Conservation (phyloP, 2,797 vertebrate species). For the Dicrostonyx torquatus region DNA sequence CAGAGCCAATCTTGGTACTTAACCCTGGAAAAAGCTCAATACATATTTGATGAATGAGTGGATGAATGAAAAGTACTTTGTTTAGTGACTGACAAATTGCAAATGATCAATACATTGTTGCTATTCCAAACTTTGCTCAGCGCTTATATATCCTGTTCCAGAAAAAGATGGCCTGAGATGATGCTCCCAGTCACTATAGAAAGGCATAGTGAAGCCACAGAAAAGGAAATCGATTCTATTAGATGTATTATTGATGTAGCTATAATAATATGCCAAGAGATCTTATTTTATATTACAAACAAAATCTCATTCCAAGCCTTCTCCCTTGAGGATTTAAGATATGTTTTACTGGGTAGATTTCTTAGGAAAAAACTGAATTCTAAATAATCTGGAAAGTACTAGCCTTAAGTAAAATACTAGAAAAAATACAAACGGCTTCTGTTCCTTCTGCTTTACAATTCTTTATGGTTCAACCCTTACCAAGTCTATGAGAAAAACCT, state of each 20-base stretch:
- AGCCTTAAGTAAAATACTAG: background rate
- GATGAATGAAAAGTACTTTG: conserved; percentile 37
- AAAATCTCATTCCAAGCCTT: background rate
- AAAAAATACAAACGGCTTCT: too few relatives aligned
- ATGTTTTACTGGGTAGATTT: background rate
- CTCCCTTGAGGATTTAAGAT: background rate
- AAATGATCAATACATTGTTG: conserved; percentile 36
- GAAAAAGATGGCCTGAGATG: conserved; percentile 44
- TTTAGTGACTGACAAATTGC: background rate
- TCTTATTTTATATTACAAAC: background rate
- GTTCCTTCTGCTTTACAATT: background rate
- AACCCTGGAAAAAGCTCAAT: background rate
- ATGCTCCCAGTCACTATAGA: conserved; percentile 43
- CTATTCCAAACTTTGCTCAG: conserved; percentile 56
- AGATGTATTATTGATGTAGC: background rate
- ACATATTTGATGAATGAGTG: conserved; percentile 57
- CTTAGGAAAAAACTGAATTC: background rate
- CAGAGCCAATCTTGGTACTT: background rate
- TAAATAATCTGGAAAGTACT: background rate
- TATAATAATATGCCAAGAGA: conserved; percentile 2
- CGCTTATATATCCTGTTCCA: conserved; percentile 54
- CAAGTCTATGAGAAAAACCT: background rate
- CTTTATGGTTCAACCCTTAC: background rate
- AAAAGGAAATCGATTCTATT: conserved; percentile 44
- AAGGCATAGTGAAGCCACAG: conserved; percentile 35